Conservation (phyloP, 53 echinoderm and acorn worm species). For the Henricia sp. region DNA sequence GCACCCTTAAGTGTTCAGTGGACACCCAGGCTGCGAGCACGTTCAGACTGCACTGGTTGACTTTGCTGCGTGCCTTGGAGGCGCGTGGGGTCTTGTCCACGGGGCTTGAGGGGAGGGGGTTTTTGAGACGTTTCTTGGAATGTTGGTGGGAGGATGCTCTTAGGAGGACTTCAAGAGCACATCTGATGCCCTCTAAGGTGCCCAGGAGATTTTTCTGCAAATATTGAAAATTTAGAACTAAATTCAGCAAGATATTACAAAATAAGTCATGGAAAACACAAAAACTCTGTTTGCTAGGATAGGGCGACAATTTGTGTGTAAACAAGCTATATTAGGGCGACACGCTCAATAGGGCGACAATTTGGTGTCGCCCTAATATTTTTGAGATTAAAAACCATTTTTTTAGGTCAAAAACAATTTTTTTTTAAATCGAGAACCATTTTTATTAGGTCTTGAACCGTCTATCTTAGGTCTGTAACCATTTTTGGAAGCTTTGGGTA, state of each 20-base stretch:
- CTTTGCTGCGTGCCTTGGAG: slow-evolving; percentile 24
- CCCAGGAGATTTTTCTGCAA: slow-evolving; percentile 33
- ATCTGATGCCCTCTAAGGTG: slow-evolving; percentile 51
- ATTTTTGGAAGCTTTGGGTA: too few species aligned
- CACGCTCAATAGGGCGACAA: too few species aligned
- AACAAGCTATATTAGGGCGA: too few species aligned
- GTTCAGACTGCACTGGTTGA: neutral
- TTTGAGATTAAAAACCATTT: too few species aligned
- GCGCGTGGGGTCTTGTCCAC: slow-evolving; percentile 30
- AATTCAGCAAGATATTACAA: neutral
- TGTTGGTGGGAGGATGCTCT: slow-evolving; percentile 34
- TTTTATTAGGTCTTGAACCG: too few species aligned
- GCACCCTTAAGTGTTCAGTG: slow-evolving; percentile 55
- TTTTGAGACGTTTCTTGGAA: slow-evolving; percentile 21
- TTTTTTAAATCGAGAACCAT: too few species aligned
- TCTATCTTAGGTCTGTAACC: too few species aligned
- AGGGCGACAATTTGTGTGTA: too few species aligned
- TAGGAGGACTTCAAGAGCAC: slow-evolving; percentile 43
- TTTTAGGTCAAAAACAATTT: too few species aligned
- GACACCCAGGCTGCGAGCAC: slow-evolving; percentile 40
- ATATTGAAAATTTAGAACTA: neutral
- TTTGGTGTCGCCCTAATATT: too few species aligned
- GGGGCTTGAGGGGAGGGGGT: slow-evolving; percentile 9
- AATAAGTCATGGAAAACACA: neutral
- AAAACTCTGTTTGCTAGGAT: too few species aligned